Evolutionary conservation across 2,888 invertebrate species (phyloP), one percentile per base, ranked within the genome.

Genomic region (Dorcus hopei): DNA sequence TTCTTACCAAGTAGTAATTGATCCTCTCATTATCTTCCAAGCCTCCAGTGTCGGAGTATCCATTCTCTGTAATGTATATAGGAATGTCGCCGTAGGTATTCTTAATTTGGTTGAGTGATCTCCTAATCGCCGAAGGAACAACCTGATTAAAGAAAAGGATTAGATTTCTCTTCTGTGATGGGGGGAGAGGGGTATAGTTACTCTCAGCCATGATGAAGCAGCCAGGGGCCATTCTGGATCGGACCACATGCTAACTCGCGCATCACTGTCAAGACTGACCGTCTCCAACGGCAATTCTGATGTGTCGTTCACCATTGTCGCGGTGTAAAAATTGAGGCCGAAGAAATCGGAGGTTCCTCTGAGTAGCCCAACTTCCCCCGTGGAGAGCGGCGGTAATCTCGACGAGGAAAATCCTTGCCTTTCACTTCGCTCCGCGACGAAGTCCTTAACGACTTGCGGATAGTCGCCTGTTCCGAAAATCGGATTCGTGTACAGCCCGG

Each of bases 291-390:
- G 33, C 2, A 49, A 52, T 9, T n/a, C 16, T 41, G 9, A 23
- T 3, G n/a, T 14, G n/a, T 48, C 19, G 3, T 14, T 41, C 16
- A 42, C 42, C 42, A 42, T 14, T 7, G 16, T 6, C 3, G 45
- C 19, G 84, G 81, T 2, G 88, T 93, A 93, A 58, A 87, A 84
- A 71, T 92, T 92, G 14, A 91, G 72, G 0, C 90, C 91, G 53
- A 91, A 80, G 75, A 88, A 90, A 71, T 92, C 91, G 0, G 81
- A 80, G 0, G 88, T 84, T 0, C 81, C 85, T 26, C 74, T 75
- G 23, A 90, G 82, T 52, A 79, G 76, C 8, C 77, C 70, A 3
- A 88, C 79, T 78, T 90, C 88, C 11, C 83, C 79, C 0, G 68
- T 14, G 0, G 83, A 85, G 69, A 88, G 87, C 54, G 70, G 69